These are phyloP conservation scores for Hyla sarda DNA, from an alignment of 2,113 vertebrate genomes.

Conservation along the genomic window DNA sequence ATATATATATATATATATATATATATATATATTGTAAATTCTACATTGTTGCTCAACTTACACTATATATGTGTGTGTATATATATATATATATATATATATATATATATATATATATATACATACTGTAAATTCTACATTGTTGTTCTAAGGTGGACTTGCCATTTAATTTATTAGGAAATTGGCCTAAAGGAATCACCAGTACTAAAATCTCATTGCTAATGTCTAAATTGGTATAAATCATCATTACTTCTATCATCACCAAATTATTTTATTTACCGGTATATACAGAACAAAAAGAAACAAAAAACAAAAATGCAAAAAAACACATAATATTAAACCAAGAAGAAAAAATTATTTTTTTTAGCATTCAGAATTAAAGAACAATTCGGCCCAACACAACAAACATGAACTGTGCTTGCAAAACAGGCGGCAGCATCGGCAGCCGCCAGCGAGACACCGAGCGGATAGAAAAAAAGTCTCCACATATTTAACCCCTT, in stretches of 20 bases:
- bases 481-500: background rate
- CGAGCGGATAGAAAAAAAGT: background rate
- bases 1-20: no score
- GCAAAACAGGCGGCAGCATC: background rate
- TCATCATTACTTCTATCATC: background rate
- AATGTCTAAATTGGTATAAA: background rate
- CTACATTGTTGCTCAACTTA: no score
- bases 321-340: background rate
- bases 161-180: no score
- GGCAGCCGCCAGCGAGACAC: background rate
- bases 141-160: background rate
- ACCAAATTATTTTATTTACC: constrained; percentile 17
- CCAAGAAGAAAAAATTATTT: background rate
- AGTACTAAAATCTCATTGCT: background rate
- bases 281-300: background rate
- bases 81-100: no score
- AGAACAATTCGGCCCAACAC: background rate
- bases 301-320: no score
- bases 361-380: constrained; percentile 7
- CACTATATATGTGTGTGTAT: no score
- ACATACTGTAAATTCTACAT: no score
- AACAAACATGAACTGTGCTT: constrained; percentile 2
- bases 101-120: no score
- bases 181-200: background rate
- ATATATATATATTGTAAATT: no score